Evolutionary conservation across 2,113 vertebrate species (phyloP).

Genomic region (Opisthocomus hoazin): DNA sequence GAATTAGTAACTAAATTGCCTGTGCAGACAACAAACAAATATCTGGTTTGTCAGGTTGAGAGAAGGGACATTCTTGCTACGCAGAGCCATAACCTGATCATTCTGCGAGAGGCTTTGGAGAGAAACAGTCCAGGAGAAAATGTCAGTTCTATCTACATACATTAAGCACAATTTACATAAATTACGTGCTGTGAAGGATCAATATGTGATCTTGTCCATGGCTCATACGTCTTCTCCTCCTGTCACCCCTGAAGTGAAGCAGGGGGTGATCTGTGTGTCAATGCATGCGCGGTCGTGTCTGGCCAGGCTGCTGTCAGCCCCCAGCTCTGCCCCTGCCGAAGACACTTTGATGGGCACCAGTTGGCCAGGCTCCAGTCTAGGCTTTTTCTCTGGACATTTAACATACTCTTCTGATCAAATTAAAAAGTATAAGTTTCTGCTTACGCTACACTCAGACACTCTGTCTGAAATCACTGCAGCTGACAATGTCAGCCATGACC

Average conservation of each 20-base stretch:
- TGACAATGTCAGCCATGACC: background rate
- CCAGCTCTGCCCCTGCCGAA: background rate
- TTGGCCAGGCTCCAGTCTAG: background rate
- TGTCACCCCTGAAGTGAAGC: background rate
- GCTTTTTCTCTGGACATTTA: background rate
- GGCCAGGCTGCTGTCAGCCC: background rate
- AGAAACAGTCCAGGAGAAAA: slow-evolving; percentile 4
- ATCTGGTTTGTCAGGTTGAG: background rate
- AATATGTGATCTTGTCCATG: background rate
- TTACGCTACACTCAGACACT: background rate
- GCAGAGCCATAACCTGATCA: background rate
- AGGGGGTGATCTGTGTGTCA: background rate
- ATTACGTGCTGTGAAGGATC: background rate
- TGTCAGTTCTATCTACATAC: slow-evolving; percentile 8
- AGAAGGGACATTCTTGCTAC: background rate
- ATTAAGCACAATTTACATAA: slow-evolving; percentile 35
- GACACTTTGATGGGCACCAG: background rate
- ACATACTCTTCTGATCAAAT: background rate
- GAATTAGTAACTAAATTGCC: background rate
- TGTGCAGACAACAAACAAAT: background rate
- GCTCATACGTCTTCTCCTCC: background rate
- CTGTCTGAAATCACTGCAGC: background rate
- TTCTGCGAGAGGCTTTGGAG: background rate
- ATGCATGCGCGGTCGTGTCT: background rate
- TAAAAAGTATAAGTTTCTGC: background rate